These are phyloP conservation scores for Polydrusus pterygomalis DNA, from an alignment of 2,888 invertebrate genomes.

Conservation along the genomic window DNA sequence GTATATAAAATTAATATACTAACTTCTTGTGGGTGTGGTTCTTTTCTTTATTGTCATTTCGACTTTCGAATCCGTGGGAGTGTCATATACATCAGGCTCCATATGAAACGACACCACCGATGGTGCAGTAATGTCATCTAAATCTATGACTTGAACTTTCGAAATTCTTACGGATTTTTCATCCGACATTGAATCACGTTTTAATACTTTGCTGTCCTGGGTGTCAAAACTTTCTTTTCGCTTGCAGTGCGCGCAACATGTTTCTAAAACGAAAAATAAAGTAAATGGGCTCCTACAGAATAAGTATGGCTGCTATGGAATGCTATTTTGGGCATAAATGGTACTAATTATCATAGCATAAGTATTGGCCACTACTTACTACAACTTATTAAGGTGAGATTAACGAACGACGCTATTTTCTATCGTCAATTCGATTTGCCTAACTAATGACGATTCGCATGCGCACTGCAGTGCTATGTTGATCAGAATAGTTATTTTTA, in stretches of 20 bases:
- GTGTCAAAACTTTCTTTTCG: constrained; percentile 10
- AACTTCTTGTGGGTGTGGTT: neutral
- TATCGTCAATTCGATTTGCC: too few species aligned
- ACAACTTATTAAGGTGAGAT: too few species aligned
- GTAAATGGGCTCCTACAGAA: too few species aligned
- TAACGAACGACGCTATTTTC: too few species aligned
- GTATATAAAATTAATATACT: constrained; percentile 2
- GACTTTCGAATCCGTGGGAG: neutral
- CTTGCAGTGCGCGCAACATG: constrained; percentile 46
- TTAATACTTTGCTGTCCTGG: neutral
- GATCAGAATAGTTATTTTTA: too few species aligned
- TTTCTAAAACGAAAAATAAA: constrained; percentile 17
- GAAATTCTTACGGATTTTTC: constrained; percentile 58
- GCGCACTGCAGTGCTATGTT: too few species aligned
- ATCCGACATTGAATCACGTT: constrained; percentile 18
- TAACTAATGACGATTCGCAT: too few species aligned
- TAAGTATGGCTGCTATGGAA: too few species aligned
- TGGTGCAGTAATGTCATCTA: constrained; percentile 38
- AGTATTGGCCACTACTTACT: too few species aligned
- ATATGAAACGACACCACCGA: constrained; percentile 44
- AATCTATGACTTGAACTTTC: constrained; percentile 61
- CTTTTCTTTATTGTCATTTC: constrained; percentile 9
- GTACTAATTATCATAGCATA: too few species aligned
- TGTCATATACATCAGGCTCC: constrained; percentile 13
- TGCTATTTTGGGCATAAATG: too few species aligned